Base-by-base conservation (phyloP, 2,113 vertebrate genomes). In the Hippocampus barbouri region DNA sequence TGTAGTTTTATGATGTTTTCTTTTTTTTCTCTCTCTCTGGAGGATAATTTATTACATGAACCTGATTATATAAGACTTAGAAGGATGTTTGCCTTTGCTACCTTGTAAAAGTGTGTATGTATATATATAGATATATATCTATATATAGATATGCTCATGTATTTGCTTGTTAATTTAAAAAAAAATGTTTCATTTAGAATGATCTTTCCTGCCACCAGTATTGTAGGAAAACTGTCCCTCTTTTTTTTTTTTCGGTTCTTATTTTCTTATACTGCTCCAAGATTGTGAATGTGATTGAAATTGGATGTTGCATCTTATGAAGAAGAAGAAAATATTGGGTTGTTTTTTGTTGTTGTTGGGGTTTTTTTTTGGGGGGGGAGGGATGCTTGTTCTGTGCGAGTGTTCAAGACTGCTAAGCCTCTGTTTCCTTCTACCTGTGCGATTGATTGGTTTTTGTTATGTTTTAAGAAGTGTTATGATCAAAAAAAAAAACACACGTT, bases 261-360 rank as follows among this genome's bases (percentile, higher is more conserved):
- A 61, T 80, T 91, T 66, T 47, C 64, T 66, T 66, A 89, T 92
- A 90, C 88, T 92, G 86, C 91, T 92, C 83, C 90, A 91, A 91
- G 89, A 92, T 91, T 80, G 89, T 92, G 91, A 93, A 92, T 93
- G 91, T 90, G 76, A 91, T 91, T 92, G 92, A 93, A 93, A 93
- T 93, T 91, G 77, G 93, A 93, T 93, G 92, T 93, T 93, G 93
- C 93, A 93, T 93, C 93, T 92, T 89, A 86, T 90, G 89, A 90
- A 90, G 85, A 91, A 84, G 85, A 86, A 87, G 85, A 87, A 82
- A 80, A 79, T 79, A 77, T 91, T 85, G 87, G 84, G 40, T 64
- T 41, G 1, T 34, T 66, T 54, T 69, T 69, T 66, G 11, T 66
- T 66, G 27, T 88, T 89, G 88, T 86, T 89, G 56, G 56, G 0